Evolutionary conservation across 2,113 vertebrate species (phyloP).

Genomic region (Odontophorus gujanensis): DNA sequence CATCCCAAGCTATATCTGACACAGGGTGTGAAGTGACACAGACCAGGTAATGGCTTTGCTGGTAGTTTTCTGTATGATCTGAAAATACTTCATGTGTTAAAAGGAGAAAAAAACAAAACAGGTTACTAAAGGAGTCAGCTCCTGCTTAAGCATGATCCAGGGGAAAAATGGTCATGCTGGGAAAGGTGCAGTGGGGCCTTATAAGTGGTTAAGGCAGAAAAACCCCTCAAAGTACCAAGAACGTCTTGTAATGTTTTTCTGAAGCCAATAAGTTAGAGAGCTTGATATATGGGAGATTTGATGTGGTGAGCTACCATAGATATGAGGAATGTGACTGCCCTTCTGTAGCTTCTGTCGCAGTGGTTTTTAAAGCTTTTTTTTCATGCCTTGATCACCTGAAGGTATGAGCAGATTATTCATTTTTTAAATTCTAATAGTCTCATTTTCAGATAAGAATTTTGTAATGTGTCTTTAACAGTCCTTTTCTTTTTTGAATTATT

Average conservation of each 20-base stretch:
- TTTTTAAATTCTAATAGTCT: neutral
- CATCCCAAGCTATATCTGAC: neutral
- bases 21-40: constrained; percentile 30
- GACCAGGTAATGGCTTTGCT: constrained; percentile 59
- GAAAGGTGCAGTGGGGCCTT: neutral
- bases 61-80: neutral
- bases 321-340: neutral
- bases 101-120: neutral
- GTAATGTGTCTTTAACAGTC: neutral
- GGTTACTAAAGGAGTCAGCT: neutral
- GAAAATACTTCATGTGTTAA: neutral
- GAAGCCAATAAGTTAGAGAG: neutral
- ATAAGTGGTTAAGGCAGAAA: neutral
- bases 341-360: too few relatives aligned
- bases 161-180: neutral
- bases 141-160: neutral
- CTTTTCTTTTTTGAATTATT: neutral
- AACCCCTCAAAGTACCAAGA: neutral
- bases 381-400: neutral
- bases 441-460: neutral
- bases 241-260: neutral
- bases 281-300: neutral
- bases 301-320: neutral
- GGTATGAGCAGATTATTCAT: neutral
- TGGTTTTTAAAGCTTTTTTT: neutral